Evolutionary conservation across 2,797 vertebrate genomes (phyloP), one percentile per base, ranked within the genome.

Genomic region (Borostomias antarcticus): DNA sequence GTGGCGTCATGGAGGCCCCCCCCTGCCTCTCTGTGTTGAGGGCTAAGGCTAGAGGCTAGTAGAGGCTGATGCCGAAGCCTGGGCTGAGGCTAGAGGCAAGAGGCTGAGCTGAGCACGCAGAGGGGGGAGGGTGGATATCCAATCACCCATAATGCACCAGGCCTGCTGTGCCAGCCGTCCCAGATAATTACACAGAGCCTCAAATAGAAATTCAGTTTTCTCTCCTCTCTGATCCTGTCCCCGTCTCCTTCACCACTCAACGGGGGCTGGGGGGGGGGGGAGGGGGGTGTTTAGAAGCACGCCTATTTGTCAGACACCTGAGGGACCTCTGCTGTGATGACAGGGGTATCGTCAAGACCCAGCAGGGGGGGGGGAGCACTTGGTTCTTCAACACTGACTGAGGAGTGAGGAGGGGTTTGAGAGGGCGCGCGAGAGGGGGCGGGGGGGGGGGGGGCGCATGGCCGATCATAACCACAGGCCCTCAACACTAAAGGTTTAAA

Each of bases 141-240:
- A 47, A 47, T 61, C 59, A 47, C 15, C 40, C 25, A 4, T 29
- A 2, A 25, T 47, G 59, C 47, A 47, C 17, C 23, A 37, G 62
- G 73, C 67, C 72, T 60, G 71, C 81, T 76, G 78, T 72, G 79
- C 78, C 35, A 53, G 21, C 77, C 77, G 70, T 80, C 75, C 68
- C 72, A 77, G 80, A 68, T 87, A 84, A 86, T 87, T 85, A 81
- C 69, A 79, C 63, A 23, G 70, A 50, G 77, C 80, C 62, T 67
- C 75, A 84, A 86, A 88, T 79, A 84, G 76, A 82, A 78, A 82
- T 53, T 65, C 70, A 37, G 58, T 70, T 76, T 80, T 79, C 70
- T 67, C 63, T 73, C 62, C 66, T 73, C 48, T 47, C 2, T 37
- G 32, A 53, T 47, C 43, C 59, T 62, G 58, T 77, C n/a, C 69